Percentiles rank a stretch among this genome's conserved stretches.
These are phyloP conservation scores for Rosalia funebris DNA, from an alignment of 2,888 invertebrate species.

Conservation along the genomic window DNA sequence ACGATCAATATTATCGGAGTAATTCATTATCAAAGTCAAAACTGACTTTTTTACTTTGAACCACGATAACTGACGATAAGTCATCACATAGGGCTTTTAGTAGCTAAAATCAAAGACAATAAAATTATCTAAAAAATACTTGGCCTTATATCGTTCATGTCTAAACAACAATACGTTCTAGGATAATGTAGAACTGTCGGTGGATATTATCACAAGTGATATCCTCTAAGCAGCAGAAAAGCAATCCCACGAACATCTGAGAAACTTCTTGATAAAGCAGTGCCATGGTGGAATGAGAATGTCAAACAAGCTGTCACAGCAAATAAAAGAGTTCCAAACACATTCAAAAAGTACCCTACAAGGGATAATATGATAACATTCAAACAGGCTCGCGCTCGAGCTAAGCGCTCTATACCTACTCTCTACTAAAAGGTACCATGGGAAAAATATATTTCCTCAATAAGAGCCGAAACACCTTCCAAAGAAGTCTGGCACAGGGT, in stretches of 20 bases:
- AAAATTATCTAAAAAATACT: too few species aligned
- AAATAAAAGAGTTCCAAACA: constrained; percentile 10
- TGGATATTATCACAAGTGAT: too few species aligned
- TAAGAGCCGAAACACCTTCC: not conserved
- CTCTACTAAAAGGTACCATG: constrained; percentile 6
- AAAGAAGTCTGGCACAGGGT: not conserved
- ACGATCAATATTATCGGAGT: too few species aligned
- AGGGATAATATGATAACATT: constrained; percentile 21
- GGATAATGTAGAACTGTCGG: too few species aligned
- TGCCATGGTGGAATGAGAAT: constrained; percentile 26
- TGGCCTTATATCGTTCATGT: too few species aligned
- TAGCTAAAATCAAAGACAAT: too few species aligned
- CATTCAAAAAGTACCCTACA: constrained; percentile 11
- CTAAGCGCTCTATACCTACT: constrained; percentile 13
- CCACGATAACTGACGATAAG: too few species aligned
- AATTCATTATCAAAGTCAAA: too few species aligned
- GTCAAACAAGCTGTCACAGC: constrained; percentile 7
- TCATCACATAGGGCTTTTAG: too few species aligned
- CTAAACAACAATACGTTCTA: too few species aligned
- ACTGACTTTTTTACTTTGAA: too few species aligned
- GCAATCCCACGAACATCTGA: not conserved
- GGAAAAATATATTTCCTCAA: constrained; percentile 7
- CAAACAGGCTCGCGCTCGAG: constrained; percentile 18
- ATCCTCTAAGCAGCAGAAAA: too few species aligned
- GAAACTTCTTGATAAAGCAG: not conserved